Evolutionary conservation across 2,888 invertebrate species (phyloP), one percentile per base, ranked within the genome.

Genomic region (Synanthedon tipuliformis): DNA sequence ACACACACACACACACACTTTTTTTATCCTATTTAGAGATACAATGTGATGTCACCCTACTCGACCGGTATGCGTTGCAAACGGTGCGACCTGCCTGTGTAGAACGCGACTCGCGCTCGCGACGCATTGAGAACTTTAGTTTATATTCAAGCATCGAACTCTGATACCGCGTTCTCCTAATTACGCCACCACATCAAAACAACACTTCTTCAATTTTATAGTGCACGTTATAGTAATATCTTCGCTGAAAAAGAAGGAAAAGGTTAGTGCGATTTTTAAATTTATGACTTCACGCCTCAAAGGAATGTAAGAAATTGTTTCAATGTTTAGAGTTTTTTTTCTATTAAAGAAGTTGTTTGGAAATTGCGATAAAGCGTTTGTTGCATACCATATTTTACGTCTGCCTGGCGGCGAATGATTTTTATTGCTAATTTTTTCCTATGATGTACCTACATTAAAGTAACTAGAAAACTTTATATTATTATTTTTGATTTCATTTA

Each of bases 21-120:
- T n/a, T n/a, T n/a, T 34, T 34, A 10, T 34, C 7, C 34, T 10
- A 34, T 34, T 34, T 34, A 3, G 10, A 34, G 34, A 10, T 41
- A 48, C 1, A 50, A 56, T 50, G 48, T 41, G 45, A 58, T 58
- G 61, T 54, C 58, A 57, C 59, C 50, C 49, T 41, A 60, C 48
- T 50, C 50, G 50, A 50, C 56, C 56, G 62, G 62, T 57, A 62
- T 62, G 59, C 60, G 61, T 59, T 34, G 34, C 34, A 34, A 34
- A 34, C 34, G 34, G 34, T 34, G 34, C 34, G 34, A 34, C 34
- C 34, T 34, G 34, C 10, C 34, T 34, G 34, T 34, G 34, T 34
- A 10, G 34, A 34, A 34, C 34, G 34, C 45, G 13, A 45, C 2
- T 16, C 16, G 16, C 18, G 18, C 45, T 45, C 15, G 45, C 45